Percentiles rank a stretch among this genome's conserved stretches.
phyloP scores from a whole-genome alignment of 2,888 invertebrate species.

The Seladonia tumulorum region DNA sequence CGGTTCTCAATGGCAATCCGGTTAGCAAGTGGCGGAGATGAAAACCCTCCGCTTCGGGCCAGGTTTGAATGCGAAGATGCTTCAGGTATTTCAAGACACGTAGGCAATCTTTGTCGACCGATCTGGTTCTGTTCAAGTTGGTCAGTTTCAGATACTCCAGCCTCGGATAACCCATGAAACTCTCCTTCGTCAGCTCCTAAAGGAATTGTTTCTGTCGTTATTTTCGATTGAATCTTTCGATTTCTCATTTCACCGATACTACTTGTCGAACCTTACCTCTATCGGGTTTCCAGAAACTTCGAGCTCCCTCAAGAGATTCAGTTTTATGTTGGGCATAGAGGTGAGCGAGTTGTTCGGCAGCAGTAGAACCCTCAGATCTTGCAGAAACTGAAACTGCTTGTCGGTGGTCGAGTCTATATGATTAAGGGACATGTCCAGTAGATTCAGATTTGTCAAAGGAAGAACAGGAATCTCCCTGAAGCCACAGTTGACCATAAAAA shows the following conservation, averaged over 20 bases:
- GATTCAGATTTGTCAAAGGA: slow-evolving; percentile 91
- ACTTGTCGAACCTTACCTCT: slow-evolving; percentile 82
- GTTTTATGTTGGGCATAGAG: slow-evolving; percentile 90
- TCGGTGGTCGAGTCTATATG: slow-evolving; percentile 89
- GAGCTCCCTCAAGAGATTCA: slow-evolving; percentile 90
- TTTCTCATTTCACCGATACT: background rate
- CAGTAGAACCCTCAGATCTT: slow-evolving; percentile 90
- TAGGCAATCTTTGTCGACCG: slow-evolving; percentile 90
- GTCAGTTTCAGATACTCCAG: slow-evolving; percentile 91
- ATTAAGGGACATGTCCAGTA: slow-evolving; percentile 93
- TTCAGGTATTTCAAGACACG: slow-evolving; percentile 90
- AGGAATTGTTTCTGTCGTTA: background rate
- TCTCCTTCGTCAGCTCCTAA: slow-evolving; percentile 89
- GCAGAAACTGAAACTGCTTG: slow-evolving; percentile 90
- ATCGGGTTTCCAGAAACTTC: slow-evolving; percentile 94
- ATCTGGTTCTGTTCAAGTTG: slow-evolving; percentile 89
- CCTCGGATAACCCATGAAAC: slow-evolving; percentile 89
- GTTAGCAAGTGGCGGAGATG: slow-evolving; percentile 90
- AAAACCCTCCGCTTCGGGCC: slow-evolving; percentile 90
- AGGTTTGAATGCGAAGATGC: slow-evolving; percentile 89
- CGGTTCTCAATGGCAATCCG: slow-evolving; percentile 89
- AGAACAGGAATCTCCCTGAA: slow-evolving; percentile 91
- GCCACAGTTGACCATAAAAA: slow-evolving; percentile 91
- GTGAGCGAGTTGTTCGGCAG: slow-evolving; percentile 91
- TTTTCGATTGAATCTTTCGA: too few species aligned